Conservation (phyloP, 1,140 invertebrate genomes). For the Sitobion miscanthi region DNA sequence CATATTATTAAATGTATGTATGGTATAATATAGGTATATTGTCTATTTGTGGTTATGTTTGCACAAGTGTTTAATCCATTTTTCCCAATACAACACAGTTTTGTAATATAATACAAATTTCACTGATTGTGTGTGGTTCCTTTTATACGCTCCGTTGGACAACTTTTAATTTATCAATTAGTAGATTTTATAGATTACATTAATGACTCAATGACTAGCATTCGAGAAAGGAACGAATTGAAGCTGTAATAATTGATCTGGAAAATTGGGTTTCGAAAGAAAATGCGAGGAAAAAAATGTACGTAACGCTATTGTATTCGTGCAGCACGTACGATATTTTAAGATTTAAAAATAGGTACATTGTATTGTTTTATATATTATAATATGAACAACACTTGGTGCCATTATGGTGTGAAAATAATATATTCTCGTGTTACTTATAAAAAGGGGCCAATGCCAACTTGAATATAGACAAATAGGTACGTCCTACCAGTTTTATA, state of each 20-base stretch:
- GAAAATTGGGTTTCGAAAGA: not conserved
- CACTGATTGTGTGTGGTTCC: conserved; percentile 3
- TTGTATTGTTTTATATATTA: not conserved
- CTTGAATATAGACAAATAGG: not conserved
- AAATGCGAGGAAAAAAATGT: not conserved
- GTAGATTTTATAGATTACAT: not conserved
- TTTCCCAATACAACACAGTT: conserved; percentile 37
- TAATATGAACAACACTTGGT: not conserved
- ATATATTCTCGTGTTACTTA: not conserved
- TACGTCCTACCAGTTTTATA: not conserved
- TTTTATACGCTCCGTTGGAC: not conserved
- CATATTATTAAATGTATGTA: conserved; percentile 5
- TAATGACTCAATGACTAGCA: too few relatives aligned
- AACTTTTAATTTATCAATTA: conserved; percentile 16
- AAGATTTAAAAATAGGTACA: not conserved
- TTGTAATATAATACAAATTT: conserved; percentile 41
- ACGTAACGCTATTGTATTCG: not conserved
- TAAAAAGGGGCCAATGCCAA: not conserved
- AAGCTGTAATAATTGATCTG: not conserved
- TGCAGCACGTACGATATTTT: not conserved
- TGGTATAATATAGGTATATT: not conserved
- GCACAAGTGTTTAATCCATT: conserved; percentile 45
- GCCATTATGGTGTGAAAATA: not conserved
- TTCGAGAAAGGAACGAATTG: not conserved
- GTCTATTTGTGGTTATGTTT: conserved; percentile 38